Evolutionary conservation across 2,888 invertebrate species (phyloP), one percentile per base, ranked within the genome.

Genomic region (Dryadula phaetusa): DNA sequence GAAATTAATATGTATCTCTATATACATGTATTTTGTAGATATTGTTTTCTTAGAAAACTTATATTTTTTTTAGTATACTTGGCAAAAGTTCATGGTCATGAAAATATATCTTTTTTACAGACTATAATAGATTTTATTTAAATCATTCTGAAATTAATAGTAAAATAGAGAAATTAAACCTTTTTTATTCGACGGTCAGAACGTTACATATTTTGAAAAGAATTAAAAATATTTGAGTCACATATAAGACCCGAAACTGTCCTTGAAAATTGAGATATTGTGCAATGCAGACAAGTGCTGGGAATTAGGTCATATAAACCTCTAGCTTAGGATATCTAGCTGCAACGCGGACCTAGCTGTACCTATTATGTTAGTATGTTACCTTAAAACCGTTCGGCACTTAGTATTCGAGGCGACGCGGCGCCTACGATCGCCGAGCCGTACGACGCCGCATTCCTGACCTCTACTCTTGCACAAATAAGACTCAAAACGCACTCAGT

Each of bases 361-460:
- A 66, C 25, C 18, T 46, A 47, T 67, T 72, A 66, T 72, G 72
- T 70, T 64, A 73, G 72, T 72, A 62, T 70, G 71, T 74, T 74
- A 73, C 72, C 73, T 74, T 74, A 70, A 71, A 71, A 72, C 72
- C 71, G 75, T 72, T 72, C 68, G 62, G 69, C 72, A 66, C 72
- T 75, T 74, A 74, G 74, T 71, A 74, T 75, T 74, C 74, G 75
- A 70, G 69, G 64, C 70, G 63, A 54, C 67, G 66, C 64, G 66
- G 63, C 69, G 67, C 65, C 72, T 63, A 66, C 58, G 61, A 72
- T 67, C 69, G 65, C 68, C 63, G 40, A 22, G 40, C 22, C 40
- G 10, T 28, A 20, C 25, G 62, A 52, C 34, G 16, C 46, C 37
- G 54, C 54, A 56, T 40, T 40, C 37, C n/a, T 56, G 37, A 22